Evolutionary conservation across 2,888 invertebrate species (phyloP).

Genomic region (Exocentrus adspersus): DNA sequence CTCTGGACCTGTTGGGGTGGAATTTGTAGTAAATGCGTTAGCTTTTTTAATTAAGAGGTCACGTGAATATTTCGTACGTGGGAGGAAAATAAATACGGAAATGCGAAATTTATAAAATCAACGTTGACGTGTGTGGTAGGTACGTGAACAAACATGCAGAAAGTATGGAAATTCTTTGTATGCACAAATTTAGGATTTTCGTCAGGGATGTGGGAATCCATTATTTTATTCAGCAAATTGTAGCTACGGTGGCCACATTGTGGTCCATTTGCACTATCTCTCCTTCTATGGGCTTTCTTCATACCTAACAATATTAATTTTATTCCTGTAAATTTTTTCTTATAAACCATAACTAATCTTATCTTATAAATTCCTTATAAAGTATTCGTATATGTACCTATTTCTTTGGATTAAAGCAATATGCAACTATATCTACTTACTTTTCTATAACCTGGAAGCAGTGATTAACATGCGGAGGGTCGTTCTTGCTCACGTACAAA

Average conservation of each 20-base stretch:
- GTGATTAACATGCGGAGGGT: constrained; percentile 23
- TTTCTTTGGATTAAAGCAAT: neutral
- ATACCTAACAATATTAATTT: too few species aligned
- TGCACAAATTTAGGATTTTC: constrained; percentile 5
- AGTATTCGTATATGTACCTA: too few species aligned
- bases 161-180: constrained; percentile 13
- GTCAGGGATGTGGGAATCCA: neutral
- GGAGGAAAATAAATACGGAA: constrained; percentile 12
- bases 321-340: too few species aligned
- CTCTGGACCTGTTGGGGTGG: neutral
- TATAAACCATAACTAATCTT: too few species aligned
- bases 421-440: neutral
- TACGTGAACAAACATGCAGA: constrained; percentile 9
- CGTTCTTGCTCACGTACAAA: too few species aligned
- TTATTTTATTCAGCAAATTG: neutral
- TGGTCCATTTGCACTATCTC: neutral
- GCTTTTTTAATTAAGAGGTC: constrained; percentile 9
- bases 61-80: neutral
- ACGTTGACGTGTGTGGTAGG: constrained; percentile 10
- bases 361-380: too few species aligned
- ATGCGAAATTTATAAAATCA: constrained; percentile 21
- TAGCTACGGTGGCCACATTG: neutral
- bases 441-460: constrained; percentile 1
- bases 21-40: constrained; percentile 1
- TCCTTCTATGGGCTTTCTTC: too few species aligned